Evolutionary conservation across 2,113 vertebrate genomes (phyloP), one percentile per base, ranked within the genome.

Genomic region (Larimichthys polyactis): DNA sequence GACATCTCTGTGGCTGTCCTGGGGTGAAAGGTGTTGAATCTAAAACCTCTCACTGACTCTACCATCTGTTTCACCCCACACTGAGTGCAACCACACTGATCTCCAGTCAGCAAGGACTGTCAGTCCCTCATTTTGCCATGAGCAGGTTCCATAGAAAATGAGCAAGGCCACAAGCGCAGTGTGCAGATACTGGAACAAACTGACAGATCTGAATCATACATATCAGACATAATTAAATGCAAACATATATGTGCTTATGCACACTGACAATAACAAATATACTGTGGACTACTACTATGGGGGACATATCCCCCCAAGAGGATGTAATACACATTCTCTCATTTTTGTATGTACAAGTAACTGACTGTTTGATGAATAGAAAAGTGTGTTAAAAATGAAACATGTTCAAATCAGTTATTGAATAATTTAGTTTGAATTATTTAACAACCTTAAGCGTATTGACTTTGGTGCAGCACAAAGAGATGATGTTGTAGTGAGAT

Each of bases 341-440:
- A 32, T 69, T 29, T 75, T 19, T 68, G 49, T 79, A n/a, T 54
- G 36, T 54, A 36, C 5, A 36, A 36, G 32, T 36, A 63, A 68
- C 20, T 17, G n/a, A 22, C n/a, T n/a, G 82, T 66, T 54, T 78
- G 75, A 86, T 90, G 68, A 79, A 89, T 66, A 68, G 29, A 46
- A 83, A 77, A 84, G 27, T 64, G n/a, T 81, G 71, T 69, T 71
- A 49, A 88, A 89, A 85, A 79, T 69, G 51, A 83, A 90, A 77
- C 58, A 72, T 68, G 69, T 89, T 88, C 75, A 71, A 63, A 81
- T 83, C 51, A 46, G 44, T 82, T 74, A 4, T 62, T 87, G 62
- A 90, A 87, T 92, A 67, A 91, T 87, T 82, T 52, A 70, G 15
- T 14, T 4, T 82, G 78, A 91, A 90, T 92, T 80, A 94, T 94